Evolutionary conservation across 2,113 vertebrate species (phyloP).

Genomic region (Condylura cristata): DNA sequence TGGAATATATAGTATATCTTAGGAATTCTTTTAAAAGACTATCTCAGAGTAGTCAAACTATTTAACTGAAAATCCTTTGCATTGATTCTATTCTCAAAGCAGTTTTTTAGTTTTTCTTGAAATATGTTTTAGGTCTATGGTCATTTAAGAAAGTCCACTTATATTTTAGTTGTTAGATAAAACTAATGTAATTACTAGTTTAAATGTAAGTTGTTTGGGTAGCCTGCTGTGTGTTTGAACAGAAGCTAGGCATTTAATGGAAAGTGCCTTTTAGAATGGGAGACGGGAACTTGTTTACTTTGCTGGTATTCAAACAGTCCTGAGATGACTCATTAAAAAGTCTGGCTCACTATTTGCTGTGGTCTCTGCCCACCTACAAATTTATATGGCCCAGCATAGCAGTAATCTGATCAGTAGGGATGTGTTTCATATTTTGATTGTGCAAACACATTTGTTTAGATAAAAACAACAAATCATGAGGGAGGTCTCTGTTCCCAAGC

Average conservation of each 20-base stretch:
- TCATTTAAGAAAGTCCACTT: slow-evolving; percentile 31
- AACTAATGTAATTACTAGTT: neutral
- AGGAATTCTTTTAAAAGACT: neutral
- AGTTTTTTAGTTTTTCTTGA: slow-evolving; percentile 32
- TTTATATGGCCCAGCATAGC: slow-evolving; percentile 6
- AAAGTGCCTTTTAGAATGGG: slow-evolving; percentile 34
- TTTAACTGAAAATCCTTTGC: slow-evolving; percentile 17
- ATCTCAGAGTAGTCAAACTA: neutral
- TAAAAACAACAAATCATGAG: slow-evolving; percentile 30
- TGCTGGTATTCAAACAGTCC: neutral
- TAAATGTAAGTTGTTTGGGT: slow-evolving; percentile 39
- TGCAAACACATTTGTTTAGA: slow-evolving; percentile 38
- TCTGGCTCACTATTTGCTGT: slow-evolving; percentile 18
- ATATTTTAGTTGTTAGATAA: slow-evolving; percentile 45
- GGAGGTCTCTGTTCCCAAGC: neutral
- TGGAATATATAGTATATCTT: neutral
- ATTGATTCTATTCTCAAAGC: neutral
- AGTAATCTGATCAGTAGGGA: slow-evolving; percentile 21
- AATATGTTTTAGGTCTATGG: neutral
- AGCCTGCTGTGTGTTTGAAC: slow-evolving; percentile 53
- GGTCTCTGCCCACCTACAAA: slow-evolving; percentile 35
- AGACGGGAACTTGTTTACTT: slow-evolving; percentile 37
- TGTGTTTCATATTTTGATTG: slow-evolving; percentile 46
- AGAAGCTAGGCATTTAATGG: slow-evolving; percentile 33
- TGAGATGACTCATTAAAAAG: slow-evolving; percentile 53